Percentiles rank a stretch among this genome's conserved stretches.
These are phyloP conservation scores for Drosophila nr. medialis DNA, from an alignment of 2,888 invertebrate genomes.

Conservation along the genomic window DNA sequence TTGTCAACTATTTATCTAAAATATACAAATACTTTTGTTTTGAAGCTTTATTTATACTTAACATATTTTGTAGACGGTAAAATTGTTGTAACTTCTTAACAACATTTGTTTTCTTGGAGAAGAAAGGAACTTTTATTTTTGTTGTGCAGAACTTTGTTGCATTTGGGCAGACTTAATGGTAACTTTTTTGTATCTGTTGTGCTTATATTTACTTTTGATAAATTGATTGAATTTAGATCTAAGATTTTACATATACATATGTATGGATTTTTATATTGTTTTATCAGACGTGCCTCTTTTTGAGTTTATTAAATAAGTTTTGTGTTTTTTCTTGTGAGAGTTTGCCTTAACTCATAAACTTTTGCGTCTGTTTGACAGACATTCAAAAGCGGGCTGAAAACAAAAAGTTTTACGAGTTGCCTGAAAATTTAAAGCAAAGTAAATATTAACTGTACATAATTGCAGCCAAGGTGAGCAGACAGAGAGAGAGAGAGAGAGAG, in stretches of 20 bases:
- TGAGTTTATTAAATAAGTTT: conserved; percentile 51
- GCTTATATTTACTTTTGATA: conserved; percentile 13
- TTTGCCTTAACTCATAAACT: conserved; percentile 36
- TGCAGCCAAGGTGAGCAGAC: conserved; percentile 23
- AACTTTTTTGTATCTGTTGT: not conserved
- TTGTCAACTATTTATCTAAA: conserved; percentile 4
- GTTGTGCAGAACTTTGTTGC: conserved; percentile 5
- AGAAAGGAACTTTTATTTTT: not conserved
- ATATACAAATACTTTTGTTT: conserved; percentile 2
- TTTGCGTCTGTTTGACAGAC: conserved; percentile 28
- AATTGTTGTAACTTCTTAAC: conserved; percentile 1
- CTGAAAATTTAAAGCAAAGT: conserved; percentile 24
- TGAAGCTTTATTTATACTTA: not conserved
- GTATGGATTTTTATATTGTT: not conserved
- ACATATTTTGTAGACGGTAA: not conserved
- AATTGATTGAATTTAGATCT: conserved; percentile 43
- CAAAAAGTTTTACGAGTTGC: conserved; percentile 22
- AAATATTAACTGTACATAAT: conserved; percentile 41
- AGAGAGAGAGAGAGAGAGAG: not conserved
- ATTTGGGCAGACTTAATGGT: conserved; percentile 3
- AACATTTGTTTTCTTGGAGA: not conserved
- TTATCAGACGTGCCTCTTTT: conserved; percentile 11
- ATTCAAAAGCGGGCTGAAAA: conserved; percentile 1
- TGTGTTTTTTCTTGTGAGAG: conserved; percentile 10
- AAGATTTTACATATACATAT: conserved; percentile 22